A percentile compares a stretch with the other conserved stretches of the same genome.
These are phyloP conservation scores for Podilymbus podiceps DNA, from an alignment of 2,113 vertebrate species.

Conservation along the genomic window DNA sequence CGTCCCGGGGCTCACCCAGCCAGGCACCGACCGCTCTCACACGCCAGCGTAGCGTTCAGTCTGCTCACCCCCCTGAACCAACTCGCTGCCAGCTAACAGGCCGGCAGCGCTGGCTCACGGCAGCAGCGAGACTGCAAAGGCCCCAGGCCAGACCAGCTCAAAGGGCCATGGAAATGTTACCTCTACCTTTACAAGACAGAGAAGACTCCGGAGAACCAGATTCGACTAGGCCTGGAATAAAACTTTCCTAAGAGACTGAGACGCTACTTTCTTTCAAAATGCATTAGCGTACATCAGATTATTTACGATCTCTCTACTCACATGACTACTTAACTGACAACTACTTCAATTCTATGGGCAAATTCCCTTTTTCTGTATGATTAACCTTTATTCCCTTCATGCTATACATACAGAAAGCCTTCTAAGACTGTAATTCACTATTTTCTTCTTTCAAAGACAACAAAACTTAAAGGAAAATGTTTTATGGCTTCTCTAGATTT, in stretches of 20 bases:
- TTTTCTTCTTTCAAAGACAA: background rate
- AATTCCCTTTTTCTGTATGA: background rate
- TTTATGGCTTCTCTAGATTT: background rate
- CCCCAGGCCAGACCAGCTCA: background rate
- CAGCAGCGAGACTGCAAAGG: background rate
- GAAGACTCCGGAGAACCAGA: background rate
- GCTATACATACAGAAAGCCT: background rate
- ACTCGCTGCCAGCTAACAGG: fast-evolving
- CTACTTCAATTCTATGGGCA: background rate
- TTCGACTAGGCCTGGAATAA: background rate
- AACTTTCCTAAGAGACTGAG: background rate
- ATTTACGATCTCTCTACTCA: background rate
- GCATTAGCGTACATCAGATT: background rate
- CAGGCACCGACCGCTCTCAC: background rate
- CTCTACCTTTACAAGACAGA: background rate
- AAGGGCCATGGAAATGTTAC: background rate
- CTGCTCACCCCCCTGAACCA: background rate
- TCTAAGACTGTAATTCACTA: background rate
- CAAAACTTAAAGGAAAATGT: background rate
- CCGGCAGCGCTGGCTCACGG: background rate
- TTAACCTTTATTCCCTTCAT: background rate
- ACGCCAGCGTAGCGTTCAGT: background rate
- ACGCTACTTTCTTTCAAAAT: background rate
- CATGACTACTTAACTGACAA: background rate
- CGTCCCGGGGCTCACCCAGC: too few relatives aligned